Base-by-base conservation (phyloP, 1,140 invertebrate genomes). In the Diachasma alloeum region DNA sequence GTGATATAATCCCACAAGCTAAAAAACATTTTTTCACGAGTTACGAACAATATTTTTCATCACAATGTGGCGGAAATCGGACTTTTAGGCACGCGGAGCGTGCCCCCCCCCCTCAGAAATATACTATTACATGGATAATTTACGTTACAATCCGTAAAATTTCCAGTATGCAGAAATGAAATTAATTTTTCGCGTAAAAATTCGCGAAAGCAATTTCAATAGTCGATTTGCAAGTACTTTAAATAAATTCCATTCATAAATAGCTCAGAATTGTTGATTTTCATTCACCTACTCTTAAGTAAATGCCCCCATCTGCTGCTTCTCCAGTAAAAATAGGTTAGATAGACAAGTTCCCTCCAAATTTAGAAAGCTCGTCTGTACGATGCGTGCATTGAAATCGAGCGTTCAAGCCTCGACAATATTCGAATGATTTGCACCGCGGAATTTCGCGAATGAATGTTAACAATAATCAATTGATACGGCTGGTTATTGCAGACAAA, bases 401-500 rank as follows among this genome's bases (percentile, higher is more conserved):
- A 53, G 48, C 15, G n/a, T 53, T 53, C 13, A n/a, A 9, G 17
- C 15, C 48, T 53, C 48, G 48, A n/a, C 15, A 9, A 53, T 53
- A 53, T 53, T 17, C 11, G 48, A 53, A 17, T 19, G 9, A 53
- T 53, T 53, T 53, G 1, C n/a, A 46, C 46, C 48, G 17, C 24
- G 11, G 37, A 56, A 44, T 22, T 42, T 1, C 13, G 2, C 17
- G 0, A 53, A 53, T 53, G 48, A 53, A 13, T 6, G 6, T 1
- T 19, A 1, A 56, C 15, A 56, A 56, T 31, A 11, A 73, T 56
- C 36, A 63, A 26, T 63, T 63, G 2, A 4, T 48, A 10, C 17
- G 11, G 6, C 17, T 69, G 22, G 11, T 39, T 59, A 48, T 88
- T 91, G 8, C 91, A 97, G 96, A 93, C 96, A 97, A 97, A 96